These are phyloP conservation scores for Enteromius mattozi DNA, from an alignment of 2,797 vertebrate species.

Conservation along the genomic window DNA sequence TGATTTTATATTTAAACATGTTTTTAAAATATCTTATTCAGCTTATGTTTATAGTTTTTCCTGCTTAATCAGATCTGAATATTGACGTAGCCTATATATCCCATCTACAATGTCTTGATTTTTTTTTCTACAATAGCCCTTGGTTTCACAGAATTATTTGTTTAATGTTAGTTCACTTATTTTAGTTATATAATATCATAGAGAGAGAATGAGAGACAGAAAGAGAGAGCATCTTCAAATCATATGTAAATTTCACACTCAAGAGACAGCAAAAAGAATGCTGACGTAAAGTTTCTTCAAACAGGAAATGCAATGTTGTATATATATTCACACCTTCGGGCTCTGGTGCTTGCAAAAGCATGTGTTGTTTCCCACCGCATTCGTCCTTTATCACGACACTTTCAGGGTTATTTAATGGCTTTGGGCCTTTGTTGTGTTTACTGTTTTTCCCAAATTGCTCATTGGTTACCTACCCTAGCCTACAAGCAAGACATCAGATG, in stretches of 20 bases:
- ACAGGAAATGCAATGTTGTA: neutral
- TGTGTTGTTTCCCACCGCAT: neutral
- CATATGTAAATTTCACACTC: neutral
- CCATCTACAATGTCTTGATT: neutral
- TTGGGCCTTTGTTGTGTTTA: neutral
- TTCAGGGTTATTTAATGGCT: neutral
- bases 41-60: neutral
- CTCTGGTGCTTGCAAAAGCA: neutral
- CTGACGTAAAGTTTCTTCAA: neutral
- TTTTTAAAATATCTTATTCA: neutral
- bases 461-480: neutral
- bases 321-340: constrained; percentile 26
- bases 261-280: neutral
- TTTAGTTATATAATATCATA: neutral
- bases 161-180: neutral
- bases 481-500: neutral
- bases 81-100: no score
- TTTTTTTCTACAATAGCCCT: neutral
- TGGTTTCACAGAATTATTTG: neutral
- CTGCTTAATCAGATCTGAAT: neutral
- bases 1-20: neutral
- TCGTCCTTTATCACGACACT: neutral
- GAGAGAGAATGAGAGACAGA: no score
- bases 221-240: neutral
- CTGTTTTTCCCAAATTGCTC: neutral